A percentile compares a stretch with the other conserved stretches of the same genome.
Conservation (phyloP, 2,888 invertebrate species). For the Meteorus colon region DNA sequence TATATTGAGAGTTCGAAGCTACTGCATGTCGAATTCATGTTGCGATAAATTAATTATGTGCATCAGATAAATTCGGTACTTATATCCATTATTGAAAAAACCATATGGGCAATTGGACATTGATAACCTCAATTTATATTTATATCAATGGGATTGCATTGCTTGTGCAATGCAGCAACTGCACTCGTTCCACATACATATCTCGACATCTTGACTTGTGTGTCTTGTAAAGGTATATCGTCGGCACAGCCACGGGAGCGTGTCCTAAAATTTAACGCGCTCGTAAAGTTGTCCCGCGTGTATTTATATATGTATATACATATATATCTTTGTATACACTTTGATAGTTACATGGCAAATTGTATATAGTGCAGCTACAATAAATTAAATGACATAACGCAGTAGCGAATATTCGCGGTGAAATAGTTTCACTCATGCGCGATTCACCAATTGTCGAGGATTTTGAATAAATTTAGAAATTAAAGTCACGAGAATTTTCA, state of each 20-base stretch:
- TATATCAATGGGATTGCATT: conserved; percentile 20
- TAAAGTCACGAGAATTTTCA: background rate
- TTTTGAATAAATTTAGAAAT: background rate
- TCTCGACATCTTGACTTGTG: conserved; percentile 28
- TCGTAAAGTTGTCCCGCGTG: conserved; percentile 45
- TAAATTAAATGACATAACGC: conserved; percentile 52
- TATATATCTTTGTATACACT: background rate
- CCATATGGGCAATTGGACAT: conserved; percentile 15
- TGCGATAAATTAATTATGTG: conserved; percentile 37
- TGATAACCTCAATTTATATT: conserved; percentile 43
- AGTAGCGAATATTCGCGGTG: conserved; percentile 47
- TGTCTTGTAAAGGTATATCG: conserved; percentile 29
- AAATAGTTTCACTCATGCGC: conserved; percentile 19
- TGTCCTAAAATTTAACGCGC: conserved; percentile 52
- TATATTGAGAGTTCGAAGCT: background rate
- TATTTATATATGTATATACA: background rate
- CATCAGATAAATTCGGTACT: conserved; percentile 36
- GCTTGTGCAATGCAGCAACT: background rate
- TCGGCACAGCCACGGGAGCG: conserved; percentile 39
- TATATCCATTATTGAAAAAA: conserved; percentile 13
- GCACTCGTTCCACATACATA: background rate
- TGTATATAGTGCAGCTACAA: conserved; percentile 2
- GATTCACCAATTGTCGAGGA: background rate
- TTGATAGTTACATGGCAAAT: conserved; percentile 19
- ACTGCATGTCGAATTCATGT: background rate